phyloP scores from a whole-genome alignment of 2,888 invertebrate genomes.

The Acrobasis repandana region DNA sequence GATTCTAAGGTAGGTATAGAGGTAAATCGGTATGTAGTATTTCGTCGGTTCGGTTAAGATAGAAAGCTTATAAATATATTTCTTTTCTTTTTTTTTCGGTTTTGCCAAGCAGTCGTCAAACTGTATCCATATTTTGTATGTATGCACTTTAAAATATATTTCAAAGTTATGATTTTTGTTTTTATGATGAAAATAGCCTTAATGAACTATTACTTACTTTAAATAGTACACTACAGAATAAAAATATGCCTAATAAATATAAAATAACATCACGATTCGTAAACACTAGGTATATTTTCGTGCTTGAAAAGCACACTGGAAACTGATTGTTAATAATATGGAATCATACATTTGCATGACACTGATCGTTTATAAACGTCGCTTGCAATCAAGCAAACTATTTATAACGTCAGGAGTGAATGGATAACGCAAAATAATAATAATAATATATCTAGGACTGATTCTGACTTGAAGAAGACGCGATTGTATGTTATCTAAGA shows the following conservation, averaged over 20 bases:
- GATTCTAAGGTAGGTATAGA: too few species aligned
- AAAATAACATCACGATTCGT: neutral
- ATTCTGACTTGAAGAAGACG: neutral
- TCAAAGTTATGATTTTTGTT: too few species aligned
- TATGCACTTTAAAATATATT: too few species aligned
- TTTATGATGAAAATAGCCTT: too few species aligned
- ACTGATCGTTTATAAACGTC: constrained; percentile 47
- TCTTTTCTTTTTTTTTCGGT: too few species aligned
- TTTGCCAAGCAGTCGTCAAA: too few species aligned
- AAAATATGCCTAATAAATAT: neutral
- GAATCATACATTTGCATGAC: constrained; percentile 34
- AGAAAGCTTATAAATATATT: too few species aligned
- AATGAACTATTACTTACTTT: too few species aligned
- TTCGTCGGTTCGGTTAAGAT: too few species aligned
- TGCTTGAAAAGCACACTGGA: constrained; percentile 16
- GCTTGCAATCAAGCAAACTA: constrained; percentile 48
- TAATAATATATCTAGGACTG: neutral
- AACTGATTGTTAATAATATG: constrained; percentile 30
- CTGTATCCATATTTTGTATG: too few species aligned
- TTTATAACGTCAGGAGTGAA: constrained; percentile 38
- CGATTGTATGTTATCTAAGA: neutral
- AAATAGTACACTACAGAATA: too few species aligned
- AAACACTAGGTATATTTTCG: neutral
- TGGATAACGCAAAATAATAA: neutral
- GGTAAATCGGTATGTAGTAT: too few species aligned